A percentile compares a stretch with the other conserved stretches of the same genome.
Evolutionary conservation across 2,797 vertebrate genomes (phyloP).

Genomic region (Telmatherina bonti): DNA sequence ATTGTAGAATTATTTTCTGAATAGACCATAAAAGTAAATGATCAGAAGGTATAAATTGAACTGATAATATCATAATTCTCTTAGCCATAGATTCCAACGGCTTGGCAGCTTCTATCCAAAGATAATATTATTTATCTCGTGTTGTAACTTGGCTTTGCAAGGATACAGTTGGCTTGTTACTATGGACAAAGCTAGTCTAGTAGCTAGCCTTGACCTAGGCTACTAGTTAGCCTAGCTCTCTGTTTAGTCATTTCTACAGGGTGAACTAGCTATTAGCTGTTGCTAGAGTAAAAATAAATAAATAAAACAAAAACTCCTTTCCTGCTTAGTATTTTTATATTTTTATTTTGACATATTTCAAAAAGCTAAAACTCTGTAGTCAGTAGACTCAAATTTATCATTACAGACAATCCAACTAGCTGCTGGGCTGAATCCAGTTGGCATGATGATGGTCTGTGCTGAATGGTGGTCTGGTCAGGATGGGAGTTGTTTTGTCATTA

Average conservation of each 20-base stretch:
- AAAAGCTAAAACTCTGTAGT: neutral
- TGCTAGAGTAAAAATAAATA: no score
- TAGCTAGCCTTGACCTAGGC: no score
- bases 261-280: neutral
- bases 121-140: neutral
- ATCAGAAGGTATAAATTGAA: neutral
- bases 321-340: neutral
- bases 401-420: neutral
- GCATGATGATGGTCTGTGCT: constrained; percentile 16
- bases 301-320: no score
- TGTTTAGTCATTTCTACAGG: neutral
- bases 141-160: neutral
- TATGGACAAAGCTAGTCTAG: neutral
- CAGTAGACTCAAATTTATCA: neutral
- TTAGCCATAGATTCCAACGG: neutral
- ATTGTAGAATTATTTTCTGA: neutral
- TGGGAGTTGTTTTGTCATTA: constrained; percentile 22
- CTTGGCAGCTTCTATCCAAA: neutral
- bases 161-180: neutral
- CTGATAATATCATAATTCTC: neutral
- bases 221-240: neutral
- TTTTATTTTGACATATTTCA: neutral
- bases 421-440: constrained; percentile 2
- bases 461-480: neutral
- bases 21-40: neutral